Evolutionary conservation across 2,888 invertebrate genomes (phyloP), one percentile per base, ranked within the genome.

Genomic region (Hirtodrosophila histrioides): DNA sequence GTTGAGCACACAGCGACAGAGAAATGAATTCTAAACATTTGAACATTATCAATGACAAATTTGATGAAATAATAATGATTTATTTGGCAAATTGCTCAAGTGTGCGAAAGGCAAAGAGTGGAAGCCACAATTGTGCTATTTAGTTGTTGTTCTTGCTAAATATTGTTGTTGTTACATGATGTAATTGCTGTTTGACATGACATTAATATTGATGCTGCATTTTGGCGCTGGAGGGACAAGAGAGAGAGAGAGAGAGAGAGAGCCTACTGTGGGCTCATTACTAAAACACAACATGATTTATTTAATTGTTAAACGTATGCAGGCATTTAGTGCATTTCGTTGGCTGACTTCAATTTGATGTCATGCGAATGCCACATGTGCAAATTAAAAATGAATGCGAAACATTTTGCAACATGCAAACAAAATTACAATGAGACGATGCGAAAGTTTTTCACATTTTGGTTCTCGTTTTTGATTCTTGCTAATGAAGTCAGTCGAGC

Each of bases 1-100:
- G 63, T 46, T 53, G 43, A 10, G 11, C 37, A 31, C 8, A 31
- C 61, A 29, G 9, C 31, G 5, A 40, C 10, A 57, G 27, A 56
- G 35, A 29, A 17, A 54, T 35, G 29, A 29, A 37, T 44, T 33
- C 39, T 27, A 43, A 62, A 8, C 45, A 58, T 50, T 66, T 51
- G 31, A 60, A 54, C 80, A 72, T 75, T 84, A 87, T 84, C 84
- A 87, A 78, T 87, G 84, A 87, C 87, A 84, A 84, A 84, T 84
- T 84, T 84, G 84, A 77, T 84, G 85, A 84, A 87, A 84, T 84
- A 87, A 87, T 85, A 87, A 87, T 84, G 85, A 87, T 85, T 87
- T 86, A 86, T 85, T 72, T 81, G 82, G 54, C 69, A 74, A 86
- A 86, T 84, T 81, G 82, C 82, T 83, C 85, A 84, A 86, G 86